Evolutionary conservation across 2,113 vertebrate genomes (phyloP), one percentile per base, ranked within the genome.

Genomic region (Austrofundulus limnaeus): DNA sequence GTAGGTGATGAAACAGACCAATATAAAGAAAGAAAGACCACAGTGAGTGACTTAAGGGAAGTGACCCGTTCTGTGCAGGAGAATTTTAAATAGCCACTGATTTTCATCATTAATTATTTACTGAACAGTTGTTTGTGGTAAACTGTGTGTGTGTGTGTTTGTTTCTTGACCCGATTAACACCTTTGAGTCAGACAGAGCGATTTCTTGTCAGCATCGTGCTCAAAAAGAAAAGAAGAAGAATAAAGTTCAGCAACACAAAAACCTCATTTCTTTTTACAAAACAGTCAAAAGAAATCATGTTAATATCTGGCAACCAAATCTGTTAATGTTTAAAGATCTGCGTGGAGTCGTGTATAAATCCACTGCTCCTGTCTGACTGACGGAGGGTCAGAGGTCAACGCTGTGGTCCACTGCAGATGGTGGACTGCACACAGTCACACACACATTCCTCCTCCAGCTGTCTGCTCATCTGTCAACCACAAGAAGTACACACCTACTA

Each of bases 391-490:
- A 0, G 15, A 21, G 37, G 63, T n/a, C 41, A 11, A 9, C 31
- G 2, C 31, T 28, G 25, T 28, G 25, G 43, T 11, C 39, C 11
- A 16, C 25, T 45, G 23, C 42, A 37, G 51, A 49, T 49, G 53
- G 55, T 14, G 12, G 11, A 20, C 16, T n/a, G n/a, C 28, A 54
- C 17, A 37, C 28, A 60, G 15, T 16, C 39, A 49, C 56, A 43
- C 47, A 17, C 64, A 52, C 38, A 39, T 74, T 38, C 45, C 2
- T 73, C n/a, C 55, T 42, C 39, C 51, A 13, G n/a, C 15, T 72
- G 48, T 70, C 70, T 57, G 13, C 23, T 76, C n/a, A 61, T 65
- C 61, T 67, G 9, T 58, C 11, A 41, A 65, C 58, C 64, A 66
- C 53, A 60, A 58, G 60, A 68, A 70, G 46, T 52, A 10, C 11